Conservation (phyloP, 2,113 vertebrate genomes). For the Hippocampus barbouri region DNA sequence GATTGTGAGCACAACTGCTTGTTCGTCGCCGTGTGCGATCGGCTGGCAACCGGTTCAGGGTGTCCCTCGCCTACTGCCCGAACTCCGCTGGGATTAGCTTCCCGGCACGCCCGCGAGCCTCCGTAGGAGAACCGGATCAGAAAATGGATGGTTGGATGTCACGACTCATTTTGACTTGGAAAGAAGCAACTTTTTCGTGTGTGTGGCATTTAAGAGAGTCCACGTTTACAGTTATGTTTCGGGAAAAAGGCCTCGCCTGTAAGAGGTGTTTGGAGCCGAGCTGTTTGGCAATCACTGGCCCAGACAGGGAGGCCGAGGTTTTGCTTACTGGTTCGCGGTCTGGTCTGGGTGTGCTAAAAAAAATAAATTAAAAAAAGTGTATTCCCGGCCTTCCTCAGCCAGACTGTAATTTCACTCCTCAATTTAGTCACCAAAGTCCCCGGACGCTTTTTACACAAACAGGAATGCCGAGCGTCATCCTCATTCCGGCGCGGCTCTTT, state of each 20-base stretch:
- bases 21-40: too few species aligned
- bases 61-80: too few species aligned
- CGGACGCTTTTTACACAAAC: slow-evolving; percentile 14
- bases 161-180: too few species aligned
- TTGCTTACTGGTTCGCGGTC: slow-evolving; percentile 43
- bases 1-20: too few species aligned
- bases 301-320: neutral
- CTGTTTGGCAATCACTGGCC: neutral
- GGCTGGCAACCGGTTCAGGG: too few species aligned
- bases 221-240: neutral
- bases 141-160: too few species aligned
- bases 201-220: too few species aligned
- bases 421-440: slow-evolving; percentile 48
- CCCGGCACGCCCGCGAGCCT: too few species aligned
- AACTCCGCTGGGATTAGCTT: too few species aligned
- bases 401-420: slow-evolving; percentile 61
- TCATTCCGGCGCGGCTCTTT: slow-evolving; percentile 20
- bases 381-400: slow-evolving; percentile 43
- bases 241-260: neutral
- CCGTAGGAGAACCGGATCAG: too few species aligned
- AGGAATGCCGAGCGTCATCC: slow-evolving; percentile 13
- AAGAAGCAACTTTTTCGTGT: too few species aligned
- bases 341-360: slow-evolving; percentile 37
- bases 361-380: slow-evolving; percentile 21
- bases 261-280: neutral